phyloP scores from a whole-genome alignment of 2,113 vertebrate genomes.

The Ailuropoda melanoleuca region DNA sequence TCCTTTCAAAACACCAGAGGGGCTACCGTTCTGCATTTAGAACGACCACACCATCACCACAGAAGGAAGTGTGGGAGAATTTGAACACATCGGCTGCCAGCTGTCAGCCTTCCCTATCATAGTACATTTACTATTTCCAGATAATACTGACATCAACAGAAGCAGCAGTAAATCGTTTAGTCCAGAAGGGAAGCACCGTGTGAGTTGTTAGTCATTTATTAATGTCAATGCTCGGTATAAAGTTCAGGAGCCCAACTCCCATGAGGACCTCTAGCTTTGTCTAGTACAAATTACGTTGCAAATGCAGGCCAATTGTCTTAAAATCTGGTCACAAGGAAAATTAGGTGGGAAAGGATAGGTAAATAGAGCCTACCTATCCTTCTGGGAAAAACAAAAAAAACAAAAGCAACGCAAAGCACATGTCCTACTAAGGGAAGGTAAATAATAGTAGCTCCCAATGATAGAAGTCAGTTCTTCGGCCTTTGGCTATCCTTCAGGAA shows the following conservation, averaged over 20 bases:
- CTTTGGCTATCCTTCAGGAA: background rate
- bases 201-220: slow-evolving; percentile 24
- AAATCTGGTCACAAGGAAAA: slow-evolving; percentile 19
- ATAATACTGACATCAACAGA: background rate
- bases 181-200: background rate
- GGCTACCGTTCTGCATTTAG: background rate
- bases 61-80: background rate
- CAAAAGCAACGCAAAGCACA: slow-evolving; percentile 5
- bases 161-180: background rate
- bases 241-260: slow-evolving; percentile 13
- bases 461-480: background rate
- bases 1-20: background rate
- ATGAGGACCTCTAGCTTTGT: background rate
- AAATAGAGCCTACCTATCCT: background rate
- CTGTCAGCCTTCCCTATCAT: background rate
- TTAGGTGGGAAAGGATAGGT: background rate
- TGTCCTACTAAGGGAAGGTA: background rate
- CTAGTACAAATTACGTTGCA: background rate
- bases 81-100: background rate
- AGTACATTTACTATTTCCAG: background rate
- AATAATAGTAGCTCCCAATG: background rate
- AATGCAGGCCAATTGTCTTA: slow-evolving; percentile 30
- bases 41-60: background rate
- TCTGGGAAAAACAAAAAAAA: background rate
- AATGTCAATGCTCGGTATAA: background rate